Evolutionary conservation across 2,113 vertebrate species (phyloP).

Genomic region (Tursiops truncatus): DNA sequence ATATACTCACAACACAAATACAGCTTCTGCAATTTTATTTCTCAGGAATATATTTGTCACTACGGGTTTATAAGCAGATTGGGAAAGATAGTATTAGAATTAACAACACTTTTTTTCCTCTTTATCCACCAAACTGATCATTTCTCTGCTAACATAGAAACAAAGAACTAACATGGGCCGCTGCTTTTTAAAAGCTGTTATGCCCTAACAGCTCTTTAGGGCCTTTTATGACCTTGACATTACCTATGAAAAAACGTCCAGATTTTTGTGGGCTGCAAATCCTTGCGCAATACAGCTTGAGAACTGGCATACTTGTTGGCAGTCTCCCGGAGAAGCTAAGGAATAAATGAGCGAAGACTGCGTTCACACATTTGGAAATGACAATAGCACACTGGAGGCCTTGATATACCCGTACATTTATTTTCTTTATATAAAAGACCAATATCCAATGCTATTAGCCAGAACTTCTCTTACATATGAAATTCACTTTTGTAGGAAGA

Average conservation of each 20-base stretch:
- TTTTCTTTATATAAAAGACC: not conserved
- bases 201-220: not conserved
- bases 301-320: slow-evolving; percentile 31
- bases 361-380: slow-evolving; percentile 43
- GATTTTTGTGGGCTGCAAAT: not conserved
- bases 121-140: not conserved
- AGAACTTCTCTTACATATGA: not conserved
- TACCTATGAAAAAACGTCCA: slow-evolving; percentile 9
- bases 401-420: not conserved
- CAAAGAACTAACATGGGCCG: not conserved
- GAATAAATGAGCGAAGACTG: slow-evolving; percentile 19
- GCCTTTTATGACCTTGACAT: not conserved
- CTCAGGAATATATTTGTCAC: not conserved
- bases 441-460: not conserved
- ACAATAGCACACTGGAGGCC: not conserved
- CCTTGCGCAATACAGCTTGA: not conserved
- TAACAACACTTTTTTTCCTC: not conserved
- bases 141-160: not conserved
- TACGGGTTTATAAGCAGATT: not conserved
- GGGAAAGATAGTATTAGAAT: not conserved
- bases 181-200: not conserved
- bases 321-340: not conserved
- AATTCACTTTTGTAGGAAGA: slow-evolving; percentile 17
- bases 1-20: not conserved
- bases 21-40: not conserved